These are phyloP conservation scores for Xiphophorus hellerii DNA, from an alignment of 2,113 vertebrate genomes.

Conservation along the genomic window DNA sequence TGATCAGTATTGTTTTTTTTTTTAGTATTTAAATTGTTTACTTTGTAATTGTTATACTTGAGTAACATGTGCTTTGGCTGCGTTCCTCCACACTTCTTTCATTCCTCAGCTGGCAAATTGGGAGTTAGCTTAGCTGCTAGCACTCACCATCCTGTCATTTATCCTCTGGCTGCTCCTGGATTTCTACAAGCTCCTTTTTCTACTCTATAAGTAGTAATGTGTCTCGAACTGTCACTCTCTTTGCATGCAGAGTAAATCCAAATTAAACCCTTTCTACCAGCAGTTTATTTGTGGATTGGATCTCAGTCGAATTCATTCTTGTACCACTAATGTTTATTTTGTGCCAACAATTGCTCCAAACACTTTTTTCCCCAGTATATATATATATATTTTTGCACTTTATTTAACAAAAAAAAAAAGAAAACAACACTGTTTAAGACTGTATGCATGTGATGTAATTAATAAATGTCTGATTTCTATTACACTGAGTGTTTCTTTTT, in stretches of 20 bases:
- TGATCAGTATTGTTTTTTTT: conserved; percentile 22
- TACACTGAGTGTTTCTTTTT: neutral
- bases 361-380: conserved; percentile 8
- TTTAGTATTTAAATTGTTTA: conserved; percentile 16
- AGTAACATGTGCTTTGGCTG: neutral
- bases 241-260: neutral
- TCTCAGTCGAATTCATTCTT: conserved; percentile 1
- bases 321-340: conserved; percentile 12
- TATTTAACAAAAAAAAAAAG: conserved; percentile 4
- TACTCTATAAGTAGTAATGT: conserved; percentile 12
- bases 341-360: conserved; percentile 33
- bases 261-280: neutral
- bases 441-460: conserved; percentile 28
- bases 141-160: neutral
- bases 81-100: conserved; percentile 4
- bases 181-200: conserved; percentile 33
- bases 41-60: neutral
- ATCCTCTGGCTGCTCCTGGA: neutral
- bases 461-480: conserved; percentile 40
- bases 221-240: neutral
- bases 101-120: conserved; percentile 8
- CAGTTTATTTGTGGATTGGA: neutral
- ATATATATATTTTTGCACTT: conserved; percentile 48
- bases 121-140: conserved; percentile 1
- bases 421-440: neutral